Evolutionary conservation across 2,888 invertebrate genomes (phyloP).

Genomic region (Cosmorhoe ocellata): DNA sequence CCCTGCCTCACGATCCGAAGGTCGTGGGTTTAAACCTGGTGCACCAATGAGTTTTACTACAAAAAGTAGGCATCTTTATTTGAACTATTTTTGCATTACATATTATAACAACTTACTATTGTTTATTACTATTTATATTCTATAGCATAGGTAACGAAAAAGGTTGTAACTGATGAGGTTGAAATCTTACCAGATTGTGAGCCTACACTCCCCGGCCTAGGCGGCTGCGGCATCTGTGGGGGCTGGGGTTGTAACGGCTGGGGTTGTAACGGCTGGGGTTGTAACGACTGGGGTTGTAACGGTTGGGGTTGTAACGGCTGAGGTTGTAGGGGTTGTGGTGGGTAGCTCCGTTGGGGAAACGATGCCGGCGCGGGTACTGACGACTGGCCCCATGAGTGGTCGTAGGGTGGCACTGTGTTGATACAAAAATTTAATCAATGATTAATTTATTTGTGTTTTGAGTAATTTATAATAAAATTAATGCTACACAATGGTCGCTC

Average conservation of each 20-base stretch:
- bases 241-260: constrained; percentile 29
- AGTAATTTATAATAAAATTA: too few species aligned
- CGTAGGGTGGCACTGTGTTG: constrained; percentile 28
- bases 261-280: constrained; percentile 23
- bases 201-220: constrained; percentile 60
- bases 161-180: neutral
- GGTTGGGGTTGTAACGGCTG: constrained; percentile 11
- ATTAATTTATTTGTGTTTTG: too few species aligned
- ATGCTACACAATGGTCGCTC: too few species aligned
- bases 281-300: constrained; percentile 29
- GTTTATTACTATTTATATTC: too few species aligned
- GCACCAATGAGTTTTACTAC: too few species aligned
- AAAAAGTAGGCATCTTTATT: too few species aligned
- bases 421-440: too few species aligned
- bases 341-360: constrained; percentile 26
- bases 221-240: constrained; percentile 42
- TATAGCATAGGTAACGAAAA: neutral
- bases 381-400: constrained; percentile 40
- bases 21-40: too few species aligned
- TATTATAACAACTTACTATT: too few species aligned
- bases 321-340: too few species aligned
- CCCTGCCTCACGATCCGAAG: too few species aligned
- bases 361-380: constrained; percentile 36
- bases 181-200: constrained; percentile 48
- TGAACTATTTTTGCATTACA: too few species aligned